phyloP scores from a whole-genome alignment of 1,140 invertebrate species.

The Lanistes nyassanus region DNA sequence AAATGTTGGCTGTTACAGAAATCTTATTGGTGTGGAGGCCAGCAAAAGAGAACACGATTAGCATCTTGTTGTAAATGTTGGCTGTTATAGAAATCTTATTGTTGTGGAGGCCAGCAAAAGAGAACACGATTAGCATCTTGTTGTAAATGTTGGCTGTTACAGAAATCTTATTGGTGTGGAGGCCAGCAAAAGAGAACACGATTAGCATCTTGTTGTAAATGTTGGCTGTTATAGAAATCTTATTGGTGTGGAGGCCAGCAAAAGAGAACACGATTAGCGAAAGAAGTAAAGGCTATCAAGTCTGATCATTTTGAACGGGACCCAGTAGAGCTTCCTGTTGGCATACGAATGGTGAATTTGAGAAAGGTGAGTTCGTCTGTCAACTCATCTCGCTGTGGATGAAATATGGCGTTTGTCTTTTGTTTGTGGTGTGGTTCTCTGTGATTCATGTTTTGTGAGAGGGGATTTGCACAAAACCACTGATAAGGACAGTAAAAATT shows the following conservation, averaged over 20 bases:
- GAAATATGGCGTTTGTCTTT: constrained; percentile 6
- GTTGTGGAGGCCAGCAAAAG: too few relatives aligned
- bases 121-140: too few relatives aligned
- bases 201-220: not conserved
- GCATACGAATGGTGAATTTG: constrained; percentile 56
- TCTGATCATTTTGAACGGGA: constrained; percentile 70
- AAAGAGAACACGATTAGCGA: not conserved
- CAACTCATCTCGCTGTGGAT: constrained; percentile 30
- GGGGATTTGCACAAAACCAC: not conserved
- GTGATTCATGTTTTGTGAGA: not conserved
- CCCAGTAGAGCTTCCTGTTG: constrained; percentile 69
- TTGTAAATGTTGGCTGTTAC: constrained; percentile 3
- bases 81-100: too few relatives aligned
- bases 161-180: constrained; percentile 69
- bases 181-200: not conserved
- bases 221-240: constrained; percentile 39
- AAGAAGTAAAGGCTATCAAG: not conserved
- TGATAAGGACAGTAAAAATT: not conserved
- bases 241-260: constrained; percentile 68
- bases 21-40: too few relatives aligned
- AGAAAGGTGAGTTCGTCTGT: not conserved
- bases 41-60: too few relatives aligned
- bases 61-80: too few relatives aligned
- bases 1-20: too few relatives aligned
- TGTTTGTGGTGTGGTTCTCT: constrained; percentile 3